phyloP scores from a whole-genome alignment of 92 coral and sea anemone genomes.

The Pocillopora meandrina region DNA sequence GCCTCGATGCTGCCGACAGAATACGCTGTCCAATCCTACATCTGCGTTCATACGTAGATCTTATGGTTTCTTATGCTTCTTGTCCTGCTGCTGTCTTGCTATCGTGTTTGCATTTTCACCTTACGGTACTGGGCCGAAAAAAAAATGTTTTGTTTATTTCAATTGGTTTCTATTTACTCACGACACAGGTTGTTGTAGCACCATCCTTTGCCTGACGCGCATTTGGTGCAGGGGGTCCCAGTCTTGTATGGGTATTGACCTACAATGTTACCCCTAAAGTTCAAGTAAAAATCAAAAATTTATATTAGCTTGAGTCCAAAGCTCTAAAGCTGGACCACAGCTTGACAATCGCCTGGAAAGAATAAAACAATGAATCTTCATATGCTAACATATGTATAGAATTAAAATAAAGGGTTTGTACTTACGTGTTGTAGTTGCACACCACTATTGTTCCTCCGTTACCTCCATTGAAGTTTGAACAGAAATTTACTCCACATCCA shows the following conservation, averaged over 20 bases:
- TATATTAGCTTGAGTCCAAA: neutral
- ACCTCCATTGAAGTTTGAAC: conserved; percentile 43
- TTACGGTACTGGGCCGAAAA: no score
- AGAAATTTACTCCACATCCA: conserved; percentile 66
- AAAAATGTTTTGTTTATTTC: neutral
- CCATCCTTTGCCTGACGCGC: conserved; percentile 74
- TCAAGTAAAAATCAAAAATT: neutral
- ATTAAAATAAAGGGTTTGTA: neutral
- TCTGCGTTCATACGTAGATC: no score
- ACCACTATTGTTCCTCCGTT: conserved; percentile 61
- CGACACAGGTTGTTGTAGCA: conserved; percentile 79
- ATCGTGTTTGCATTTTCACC: no score
- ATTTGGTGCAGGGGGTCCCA: conserved; percentile 74
- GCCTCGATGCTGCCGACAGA: no score
- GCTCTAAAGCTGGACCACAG: no score
- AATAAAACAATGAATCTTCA: no score
- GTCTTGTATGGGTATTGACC: conserved; percentile 67
- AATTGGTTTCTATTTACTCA: conserved; percentile 24
- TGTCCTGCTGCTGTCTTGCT: no score
- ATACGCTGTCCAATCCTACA: no score
- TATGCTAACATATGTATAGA: neutral
- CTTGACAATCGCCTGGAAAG: no score
- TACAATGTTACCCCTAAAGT: conserved; percentile 57
- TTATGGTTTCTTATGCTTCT: no score
- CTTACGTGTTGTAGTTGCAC: conserved; percentile 70